A percentile compares a stretch with the other conserved stretches of the same genome.
Conservation (phyloP, 2,888 invertebrate species). For the Lucinisca nassula region DNA sequence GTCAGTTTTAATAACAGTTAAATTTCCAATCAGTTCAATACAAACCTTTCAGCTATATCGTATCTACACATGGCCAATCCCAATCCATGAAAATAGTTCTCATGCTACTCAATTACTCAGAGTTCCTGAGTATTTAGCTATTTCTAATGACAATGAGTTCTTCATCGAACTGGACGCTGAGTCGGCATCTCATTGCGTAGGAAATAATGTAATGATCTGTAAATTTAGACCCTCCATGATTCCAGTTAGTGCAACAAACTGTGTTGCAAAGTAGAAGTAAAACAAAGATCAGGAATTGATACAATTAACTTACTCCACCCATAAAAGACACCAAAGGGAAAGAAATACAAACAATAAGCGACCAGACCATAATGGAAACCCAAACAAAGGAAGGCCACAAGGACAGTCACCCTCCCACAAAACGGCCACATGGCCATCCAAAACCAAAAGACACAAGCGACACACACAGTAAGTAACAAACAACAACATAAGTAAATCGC, state of each 20-base stretch:
- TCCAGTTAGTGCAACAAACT: not conserved
- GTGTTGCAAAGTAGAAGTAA: no score
- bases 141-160: not conserved
- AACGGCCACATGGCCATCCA: no score
- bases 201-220: not conserved
- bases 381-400: no score
- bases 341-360: no score
- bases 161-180: not conserved
- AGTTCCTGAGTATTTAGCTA: not conserved
- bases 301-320: no score
- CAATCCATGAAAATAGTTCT: not conserved
- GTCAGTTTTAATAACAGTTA: not conserved
- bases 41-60: not conserved
- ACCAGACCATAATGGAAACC: no score
- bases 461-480: no score
- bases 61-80: not conserved
- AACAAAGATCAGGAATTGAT: no score
- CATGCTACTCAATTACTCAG: not conserved
- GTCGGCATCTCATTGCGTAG: not conserved
- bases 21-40: not conserved
- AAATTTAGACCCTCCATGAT: not conserved
- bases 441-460: no score
- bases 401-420: no score
- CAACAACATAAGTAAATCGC: no score
- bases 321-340: no score